Percentiles rank a stretch among this genome's conserved stretches.
These are phyloP conservation scores for Plotosus lineatus DNA, from an alignment of 2,113 vertebrate genomes.

Conservation along the genomic window DNA sequence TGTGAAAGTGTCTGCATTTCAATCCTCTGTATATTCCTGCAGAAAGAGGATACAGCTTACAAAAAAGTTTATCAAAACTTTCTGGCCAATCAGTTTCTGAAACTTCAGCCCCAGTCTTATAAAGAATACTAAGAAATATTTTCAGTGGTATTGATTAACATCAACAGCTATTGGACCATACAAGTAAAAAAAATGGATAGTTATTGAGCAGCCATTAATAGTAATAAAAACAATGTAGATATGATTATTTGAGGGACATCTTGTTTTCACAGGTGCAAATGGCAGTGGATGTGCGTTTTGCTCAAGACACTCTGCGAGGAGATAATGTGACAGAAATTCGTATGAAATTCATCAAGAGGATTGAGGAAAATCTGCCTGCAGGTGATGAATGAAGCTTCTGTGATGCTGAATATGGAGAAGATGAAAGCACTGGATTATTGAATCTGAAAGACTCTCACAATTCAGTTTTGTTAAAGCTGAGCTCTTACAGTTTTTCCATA, in stretches of 20 bases:
- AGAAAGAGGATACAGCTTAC: too few relatives aligned
- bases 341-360: conserved; percentile 97
- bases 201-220: background rate
- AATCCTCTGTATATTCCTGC: background rate
- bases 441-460: conserved; percentile 22
- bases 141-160: background rate
- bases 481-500: conserved; percentile 13
- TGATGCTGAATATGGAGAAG: background rate
- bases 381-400: conserved; percentile 85
- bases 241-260: too few relatives aligned
- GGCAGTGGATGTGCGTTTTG: conserved; percentile 96
- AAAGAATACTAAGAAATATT: background rate
- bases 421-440: conserved; percentile 6
- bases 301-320: conserved; percentile 92
- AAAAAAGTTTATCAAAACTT: background rate
- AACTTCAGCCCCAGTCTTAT: background rate
- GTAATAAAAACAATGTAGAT: background rate
- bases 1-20: background rate
- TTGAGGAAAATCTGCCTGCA: conserved; percentile 95
- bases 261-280: conserved; percentile 87
- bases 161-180: background rate
- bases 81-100: background rate
- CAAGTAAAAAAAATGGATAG: background rate
- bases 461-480: conserved; percentile 3
- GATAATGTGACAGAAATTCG: conserved; percentile 95